Evolutionary conservation across 1,140 invertebrate species (phyloP).

Genomic region (Xylocopa sonorina): DNA sequence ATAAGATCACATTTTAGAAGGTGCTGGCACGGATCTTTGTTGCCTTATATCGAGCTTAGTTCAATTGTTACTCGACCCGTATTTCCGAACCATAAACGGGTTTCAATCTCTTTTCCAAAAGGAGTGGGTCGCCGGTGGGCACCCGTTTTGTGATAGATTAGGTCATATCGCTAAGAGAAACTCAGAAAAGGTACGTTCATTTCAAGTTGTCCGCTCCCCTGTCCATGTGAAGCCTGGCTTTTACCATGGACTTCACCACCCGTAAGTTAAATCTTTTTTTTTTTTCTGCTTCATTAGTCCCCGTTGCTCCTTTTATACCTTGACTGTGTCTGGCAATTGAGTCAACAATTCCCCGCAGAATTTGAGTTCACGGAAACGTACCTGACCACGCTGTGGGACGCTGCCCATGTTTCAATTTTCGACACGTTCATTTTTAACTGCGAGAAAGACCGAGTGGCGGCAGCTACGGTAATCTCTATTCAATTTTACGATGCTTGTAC

Average conservation of each 20-base stretch:
- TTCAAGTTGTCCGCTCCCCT: not conserved
- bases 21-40: constrained; percentile 93
- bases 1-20: constrained; percentile 82
- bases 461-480: constrained; percentile 81
- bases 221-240: too few relatives aligned
- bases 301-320: constrained; percentile 95
- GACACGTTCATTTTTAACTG: constrained; percentile 96
- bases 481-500: too few relatives aligned
- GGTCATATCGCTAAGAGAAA: constrained; percentile 84
- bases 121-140: constrained; percentile 96
- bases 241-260: too few relatives aligned
- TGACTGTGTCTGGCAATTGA: constrained; percentile 96
- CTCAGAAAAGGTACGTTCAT: constrained; percentile 81
- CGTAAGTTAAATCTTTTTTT: not conserved
- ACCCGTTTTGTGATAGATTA: constrained; percentile 91
- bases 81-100: constrained; percentile 92
- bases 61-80: constrained; percentile 93
- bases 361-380: constrained; percentile 97
- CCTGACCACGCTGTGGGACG: constrained; percentile 95
- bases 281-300: constrained; percentile 81
- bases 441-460: constrained; percentile 86
- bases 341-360: constrained; percentile 91
- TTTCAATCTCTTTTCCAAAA: constrained; percentile 96
- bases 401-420: constrained; percentile 92
- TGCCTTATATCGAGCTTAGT: constrained; percentile 93